Percentiles rank a stretch among this genome's conserved stretches.
Conservation (phyloP, 2,797 vertebrate genomes). For the Microhierax caerulescens region DNA sequence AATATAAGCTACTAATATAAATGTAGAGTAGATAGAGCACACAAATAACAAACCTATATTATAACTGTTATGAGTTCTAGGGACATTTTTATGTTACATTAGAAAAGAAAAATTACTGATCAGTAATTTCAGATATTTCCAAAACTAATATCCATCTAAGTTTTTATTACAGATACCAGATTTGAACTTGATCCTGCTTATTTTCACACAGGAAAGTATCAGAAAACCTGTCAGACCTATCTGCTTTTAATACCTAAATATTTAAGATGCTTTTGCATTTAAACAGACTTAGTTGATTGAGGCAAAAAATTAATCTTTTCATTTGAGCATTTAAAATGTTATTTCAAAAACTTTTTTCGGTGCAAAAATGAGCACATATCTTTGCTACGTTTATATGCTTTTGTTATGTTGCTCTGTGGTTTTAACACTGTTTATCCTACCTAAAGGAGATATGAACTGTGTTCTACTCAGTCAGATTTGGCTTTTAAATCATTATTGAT, state of each 20-base stretch:
- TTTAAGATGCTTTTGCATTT: background rate
- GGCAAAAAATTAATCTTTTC: fast-evolving
- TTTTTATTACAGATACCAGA: background rate
- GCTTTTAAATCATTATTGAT: background rate
- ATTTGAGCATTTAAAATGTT: background rate
- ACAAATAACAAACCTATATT: background rate
- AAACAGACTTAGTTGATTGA: background rate
- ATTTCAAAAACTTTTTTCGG: background rate
- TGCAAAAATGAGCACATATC: background rate
- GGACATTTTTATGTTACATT: background rate
- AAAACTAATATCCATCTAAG: background rate
- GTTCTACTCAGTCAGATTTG: background rate
- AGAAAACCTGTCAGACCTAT: background rate
- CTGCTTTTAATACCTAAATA: background rate
- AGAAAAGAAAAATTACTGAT: background rate
- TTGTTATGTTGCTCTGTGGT: background rate
- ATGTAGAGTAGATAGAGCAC: background rate
- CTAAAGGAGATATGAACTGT: background rate
- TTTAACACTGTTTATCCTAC: background rate
- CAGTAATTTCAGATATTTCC: background rate
- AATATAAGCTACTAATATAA: background rate
- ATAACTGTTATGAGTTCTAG: background rate
- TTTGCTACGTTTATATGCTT: background rate
- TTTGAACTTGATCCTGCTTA: background rate
- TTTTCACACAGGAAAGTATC: background rate